phyloP scores from a whole-genome alignment of 2,888 invertebrate genomes.

The Nemurella pictetii region DNA sequence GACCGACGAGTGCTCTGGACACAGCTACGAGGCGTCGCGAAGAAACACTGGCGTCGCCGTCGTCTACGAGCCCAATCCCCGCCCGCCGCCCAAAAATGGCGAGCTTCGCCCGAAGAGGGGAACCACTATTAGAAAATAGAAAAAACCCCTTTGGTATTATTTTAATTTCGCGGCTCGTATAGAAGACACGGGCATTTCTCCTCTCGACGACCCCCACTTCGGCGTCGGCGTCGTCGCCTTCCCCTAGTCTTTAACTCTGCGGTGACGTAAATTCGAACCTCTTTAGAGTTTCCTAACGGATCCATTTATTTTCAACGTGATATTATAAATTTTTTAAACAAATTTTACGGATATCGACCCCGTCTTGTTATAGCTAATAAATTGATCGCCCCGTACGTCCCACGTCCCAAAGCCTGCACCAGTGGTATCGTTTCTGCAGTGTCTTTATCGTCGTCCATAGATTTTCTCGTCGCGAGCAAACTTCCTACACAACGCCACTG shows the following conservation, averaged over 20 bases:
- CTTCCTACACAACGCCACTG: not conserved
- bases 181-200: not conserved
- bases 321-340: not conserved
- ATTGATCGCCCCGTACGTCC: too few relatives aligned
- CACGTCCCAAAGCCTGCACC: too few relatives aligned
- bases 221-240: not conserved
- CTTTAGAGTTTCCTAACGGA: not conserved
- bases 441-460: too few relatives aligned
- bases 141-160: constrained; percentile 16
- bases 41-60: constrained; percentile 36
- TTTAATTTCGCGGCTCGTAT: constrained; percentile 37
- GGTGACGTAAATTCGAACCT: not conserved
- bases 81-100: constrained; percentile 39
- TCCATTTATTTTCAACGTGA: not conserved
- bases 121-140: constrained; percentile 3
- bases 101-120: constrained; percentile 30
- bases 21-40: constrained; percentile 30
- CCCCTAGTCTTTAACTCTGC: not conserved
- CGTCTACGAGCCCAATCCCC: constrained; percentile 21
- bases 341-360: not conserved
- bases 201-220: not conserved
- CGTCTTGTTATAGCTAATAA: not conserved
- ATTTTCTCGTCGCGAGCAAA: not conserved
- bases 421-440: too few relatives aligned
- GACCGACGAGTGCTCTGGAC: constrained; percentile 35